These are phyloP conservation scores for Mormyrus hasselquistii DNA, from an alignment of 2,797 vertebrate species.

Conservation along the genomic window DNA sequence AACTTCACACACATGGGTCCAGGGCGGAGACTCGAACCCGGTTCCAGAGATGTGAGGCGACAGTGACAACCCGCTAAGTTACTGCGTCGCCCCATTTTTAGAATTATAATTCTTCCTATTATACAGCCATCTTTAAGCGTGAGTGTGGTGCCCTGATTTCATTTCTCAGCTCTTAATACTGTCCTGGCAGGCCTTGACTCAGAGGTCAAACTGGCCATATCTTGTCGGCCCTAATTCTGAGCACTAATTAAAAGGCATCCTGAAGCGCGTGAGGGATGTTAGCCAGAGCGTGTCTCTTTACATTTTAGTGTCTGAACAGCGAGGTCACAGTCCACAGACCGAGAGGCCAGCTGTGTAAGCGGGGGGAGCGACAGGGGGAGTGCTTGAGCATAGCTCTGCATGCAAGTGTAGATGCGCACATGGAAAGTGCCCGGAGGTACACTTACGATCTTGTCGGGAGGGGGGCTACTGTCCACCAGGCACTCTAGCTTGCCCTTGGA, in stretches of 20 bases:
- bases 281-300: constrained; percentile 38
- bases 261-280: constrained; percentile 35
- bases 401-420: neutral
- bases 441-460: constrained; percentile 82
- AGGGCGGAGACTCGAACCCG: neutral
- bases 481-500: constrained; percentile 81
- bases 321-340: neutral
- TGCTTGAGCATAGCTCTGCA: neutral
- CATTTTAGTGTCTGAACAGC: constrained; percentile 16
- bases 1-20: neutral
- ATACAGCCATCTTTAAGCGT: neutral
- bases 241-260: constrained; percentile 61
- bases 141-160: constrained; percentile 23
- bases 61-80: neutral
- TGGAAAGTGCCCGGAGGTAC: constrained; percentile 17
- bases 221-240: constrained; percentile 46
- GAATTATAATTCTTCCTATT: neutral
- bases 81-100: neutral
- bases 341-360: constrained; percentile 29
- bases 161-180: constrained; percentile 65
- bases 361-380: neutral
- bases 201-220: constrained; percentile 56
- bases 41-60: neutral
- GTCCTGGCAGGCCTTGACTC: constrained; percentile 35
- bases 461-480: constrained; percentile 73